phyloP scores from a whole-genome alignment of 2,113 vertebrate species.

The Heptranchias perlo region DNA sequence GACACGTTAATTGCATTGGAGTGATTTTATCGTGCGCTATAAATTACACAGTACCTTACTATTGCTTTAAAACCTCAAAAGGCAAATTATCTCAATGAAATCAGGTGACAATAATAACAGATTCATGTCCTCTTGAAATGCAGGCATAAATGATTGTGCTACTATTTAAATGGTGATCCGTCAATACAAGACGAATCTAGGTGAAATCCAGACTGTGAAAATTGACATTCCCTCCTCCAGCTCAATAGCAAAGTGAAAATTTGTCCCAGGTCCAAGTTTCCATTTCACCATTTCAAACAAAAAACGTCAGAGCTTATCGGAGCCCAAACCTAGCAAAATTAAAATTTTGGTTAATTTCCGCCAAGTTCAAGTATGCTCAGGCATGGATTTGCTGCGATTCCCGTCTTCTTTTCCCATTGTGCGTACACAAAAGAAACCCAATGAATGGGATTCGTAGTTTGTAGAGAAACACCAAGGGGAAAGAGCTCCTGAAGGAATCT shows the following conservation, averaged over 20 bases:
- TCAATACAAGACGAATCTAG: not conserved
- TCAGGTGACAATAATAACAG: not conserved
- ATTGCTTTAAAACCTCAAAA: not conserved
- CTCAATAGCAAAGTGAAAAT: not conserved
- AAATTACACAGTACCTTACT: not conserved
- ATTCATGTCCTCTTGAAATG: not conserved
- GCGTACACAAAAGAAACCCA: not conserved
- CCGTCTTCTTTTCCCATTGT: not conserved
- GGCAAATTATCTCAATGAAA: not conserved
- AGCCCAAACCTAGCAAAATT: not conserved
- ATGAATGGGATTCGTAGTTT: not conserved
- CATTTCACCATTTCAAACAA: constrained; percentile 8
- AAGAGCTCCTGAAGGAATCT: not conserved
- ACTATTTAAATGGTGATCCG: not conserved
- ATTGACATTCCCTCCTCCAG: constrained; percentile 21
- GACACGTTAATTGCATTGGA: not conserved
- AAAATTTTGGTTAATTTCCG: not conserved
- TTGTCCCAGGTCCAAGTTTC: not conserved
- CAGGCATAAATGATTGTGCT: not conserved
- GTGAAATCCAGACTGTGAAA: not conserved
- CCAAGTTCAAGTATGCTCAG: no score
- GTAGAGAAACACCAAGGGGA: not conserved
- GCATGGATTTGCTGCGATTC: not conserved
- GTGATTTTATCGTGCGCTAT: not conserved
- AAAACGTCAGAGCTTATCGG: not conserved